phyloP scores from a whole-genome alignment of 2,797 vertebrate genomes.

The Chaenodraco wilsoni region DNA sequence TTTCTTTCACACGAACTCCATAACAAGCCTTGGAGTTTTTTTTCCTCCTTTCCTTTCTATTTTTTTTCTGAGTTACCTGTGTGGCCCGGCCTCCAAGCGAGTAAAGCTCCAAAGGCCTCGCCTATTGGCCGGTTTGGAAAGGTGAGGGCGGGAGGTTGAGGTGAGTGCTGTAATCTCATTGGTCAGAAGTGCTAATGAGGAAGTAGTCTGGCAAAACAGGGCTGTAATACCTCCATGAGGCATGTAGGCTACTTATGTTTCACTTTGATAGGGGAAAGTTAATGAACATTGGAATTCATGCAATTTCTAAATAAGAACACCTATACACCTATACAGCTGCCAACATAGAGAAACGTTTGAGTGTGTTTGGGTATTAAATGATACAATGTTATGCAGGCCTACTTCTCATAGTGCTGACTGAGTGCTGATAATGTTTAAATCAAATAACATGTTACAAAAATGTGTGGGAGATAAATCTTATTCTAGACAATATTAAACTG shows the following conservation, averaged over 20 bases:
- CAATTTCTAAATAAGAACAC: background rate
- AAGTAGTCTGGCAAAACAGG: slow-evolving; percentile 49
- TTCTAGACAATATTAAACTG: too few species aligned
- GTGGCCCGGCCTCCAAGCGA: slow-evolving; percentile 8
- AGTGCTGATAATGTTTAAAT: background rate
- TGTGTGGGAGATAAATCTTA: background rate
- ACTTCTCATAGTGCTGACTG: background rate
- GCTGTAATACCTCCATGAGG: slow-evolving; percentile 33
- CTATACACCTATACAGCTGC: background rate
- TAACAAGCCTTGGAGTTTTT: slow-evolving; percentile 83
- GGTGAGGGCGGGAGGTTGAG: slow-evolving; percentile 87
- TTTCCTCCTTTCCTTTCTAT: slow-evolving; percentile 56
- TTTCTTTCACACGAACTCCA: slow-evolving; percentile 90
- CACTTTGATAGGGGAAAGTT: background rate
- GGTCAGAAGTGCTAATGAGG: slow-evolving; percentile 73
- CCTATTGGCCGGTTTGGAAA: slow-evolving; percentile 88
- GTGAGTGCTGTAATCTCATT: slow-evolving; percentile 76
- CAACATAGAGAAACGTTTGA: background rate
- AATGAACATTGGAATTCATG: background rate
- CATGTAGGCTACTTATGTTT: background rate
- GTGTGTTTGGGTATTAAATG: background rate
- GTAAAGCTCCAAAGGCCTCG: slow-evolving; percentile 51
- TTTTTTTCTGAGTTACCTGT: slow-evolving; percentile 69
- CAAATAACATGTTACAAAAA: background rate
- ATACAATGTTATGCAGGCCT: background rate